These are phyloP conservation scores for Cylas formicarius DNA, from an alignment of 1,140 invertebrate species.

Conservation along the genomic window DNA sequence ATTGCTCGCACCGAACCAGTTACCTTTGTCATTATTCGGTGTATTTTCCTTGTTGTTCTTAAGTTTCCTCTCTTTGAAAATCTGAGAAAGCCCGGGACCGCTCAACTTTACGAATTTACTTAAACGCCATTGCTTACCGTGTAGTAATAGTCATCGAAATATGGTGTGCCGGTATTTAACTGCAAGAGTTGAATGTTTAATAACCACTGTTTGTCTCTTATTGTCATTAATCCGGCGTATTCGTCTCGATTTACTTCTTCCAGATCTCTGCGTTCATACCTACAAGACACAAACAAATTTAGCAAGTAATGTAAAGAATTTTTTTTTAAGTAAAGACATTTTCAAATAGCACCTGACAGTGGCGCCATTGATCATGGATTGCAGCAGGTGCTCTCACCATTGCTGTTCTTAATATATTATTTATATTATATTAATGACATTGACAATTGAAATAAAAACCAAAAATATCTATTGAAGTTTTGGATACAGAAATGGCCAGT, in stretches of 20 bases:
- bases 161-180: conserved; percentile 76
- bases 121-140: conserved; percentile 45
- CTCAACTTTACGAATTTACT: neutral
- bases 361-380: no score
- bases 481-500: no score
- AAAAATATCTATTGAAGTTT: no score
- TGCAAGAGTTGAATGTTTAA: conserved; percentile 88
- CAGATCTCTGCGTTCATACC: conserved; percentile 7
- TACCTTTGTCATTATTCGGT: conserved; percentile 37
- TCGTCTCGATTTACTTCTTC: conserved; percentile 51
- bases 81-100: conserved; percentile 35
- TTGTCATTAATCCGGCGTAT: conserved; percentile 85
- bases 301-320: neutral
- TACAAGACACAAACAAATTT: conserved; percentile 8
- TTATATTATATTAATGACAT: no score
- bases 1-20: conserved; percentile 25
- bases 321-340: no score
- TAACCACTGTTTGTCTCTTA: conserved; percentile 86
- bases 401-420: no score
- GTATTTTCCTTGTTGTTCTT: conserved; percentile 46
- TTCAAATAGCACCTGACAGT: no score
- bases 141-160: conserved; percentile 81
- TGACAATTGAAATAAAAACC: no score
- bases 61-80: conserved; percentile 54
- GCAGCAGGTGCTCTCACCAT: no score